Base-by-base conservation (phyloP, 2,888 invertebrate species). In the Cheiracanthium punctorium region DNA sequence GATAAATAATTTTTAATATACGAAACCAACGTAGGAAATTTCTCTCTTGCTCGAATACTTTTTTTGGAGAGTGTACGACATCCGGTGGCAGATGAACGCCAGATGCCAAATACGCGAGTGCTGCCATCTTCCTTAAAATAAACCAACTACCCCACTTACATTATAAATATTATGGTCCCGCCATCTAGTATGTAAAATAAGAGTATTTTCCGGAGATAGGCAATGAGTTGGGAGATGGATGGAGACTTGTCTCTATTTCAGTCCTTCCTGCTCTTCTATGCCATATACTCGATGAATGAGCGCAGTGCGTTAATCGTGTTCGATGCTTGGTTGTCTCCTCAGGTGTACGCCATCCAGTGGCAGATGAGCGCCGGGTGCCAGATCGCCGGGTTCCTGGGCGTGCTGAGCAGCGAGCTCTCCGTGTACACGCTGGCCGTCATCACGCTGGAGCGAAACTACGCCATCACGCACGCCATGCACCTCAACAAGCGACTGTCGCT, bases 401-500 rank as follows among this genome's bases (percentile, higher is more conserved):
- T 98, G 41, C 93, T 98, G 29, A 97, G 97, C 89, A 96, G 97
- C 0, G 98, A 98, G 92, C 93, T 99, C 84, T 97, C 97, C 48
- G 98, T 99, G 64, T 98, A 96, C 93, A 98, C 98, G 1, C 93
- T 99, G 90, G 97, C 98, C 1, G 97, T 99, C 80, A 99, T 99
- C 90, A 98, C 98, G 0, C 93, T 98, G 90, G 98, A 98, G 92
- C 93, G 98, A 32, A 97, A 97, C 93, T 98, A 98, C 92, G 98
- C 98, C 90, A 98, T 98, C 91, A 98, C 98, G 0, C 97, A 98
- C 93, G 98, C 98, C 82, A 98, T 98, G 95, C 98, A 98, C 92
- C 94, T 98, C 85, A 98, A 98, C 92, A 98, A 98, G 92, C 93
- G 94, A 29, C 90, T 99, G n/a, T 96, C 97, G 0, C 92, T 98